Evolutionary conservation across 1,140 invertebrate genomes (phyloP).

Genomic region (Drosophila ohnishii): DNA sequence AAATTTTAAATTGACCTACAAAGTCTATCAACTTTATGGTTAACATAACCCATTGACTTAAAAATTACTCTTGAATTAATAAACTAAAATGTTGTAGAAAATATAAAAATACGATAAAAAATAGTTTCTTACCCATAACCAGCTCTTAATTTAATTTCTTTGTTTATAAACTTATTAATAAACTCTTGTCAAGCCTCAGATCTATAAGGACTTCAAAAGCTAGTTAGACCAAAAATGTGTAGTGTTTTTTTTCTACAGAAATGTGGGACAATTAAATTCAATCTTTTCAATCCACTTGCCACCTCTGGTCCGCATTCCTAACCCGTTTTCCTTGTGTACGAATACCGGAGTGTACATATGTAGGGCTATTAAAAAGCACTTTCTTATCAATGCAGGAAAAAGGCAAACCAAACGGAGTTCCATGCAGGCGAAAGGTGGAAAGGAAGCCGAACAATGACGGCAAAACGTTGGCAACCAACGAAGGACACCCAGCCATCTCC

Average conservation of each 20-base stretch:
- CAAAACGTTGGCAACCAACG: constrained; percentile 39
- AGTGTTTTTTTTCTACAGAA: neutral
- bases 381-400: constrained; percentile 60
- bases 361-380: constrained; percentile 74
- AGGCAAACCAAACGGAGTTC: constrained; percentile 61
- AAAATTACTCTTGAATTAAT: no score
- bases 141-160: neutral
- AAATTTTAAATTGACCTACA: no score
- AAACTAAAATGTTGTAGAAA: neutral
- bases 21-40: no score
- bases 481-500: neutral
- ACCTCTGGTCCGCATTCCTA: constrained; percentile 1
- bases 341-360: constrained; percentile 37
- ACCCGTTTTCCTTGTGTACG: constrained; percentile 20
- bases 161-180: neutral
- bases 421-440: constrained; percentile 60
- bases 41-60: no score
- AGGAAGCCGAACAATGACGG: constrained; percentile 48
- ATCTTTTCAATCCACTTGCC: constrained; percentile 12
- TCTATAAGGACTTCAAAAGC: neutral
- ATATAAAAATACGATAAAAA: no score
- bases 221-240: neutral
- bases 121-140: neutral
- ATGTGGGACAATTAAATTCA: constrained; percentile 26
- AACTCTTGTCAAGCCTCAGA: neutral